These are phyloP conservation scores for Arctopsyche grandis DNA, from an alignment of 1,140 invertebrate species.

Conservation along the genomic window DNA sequence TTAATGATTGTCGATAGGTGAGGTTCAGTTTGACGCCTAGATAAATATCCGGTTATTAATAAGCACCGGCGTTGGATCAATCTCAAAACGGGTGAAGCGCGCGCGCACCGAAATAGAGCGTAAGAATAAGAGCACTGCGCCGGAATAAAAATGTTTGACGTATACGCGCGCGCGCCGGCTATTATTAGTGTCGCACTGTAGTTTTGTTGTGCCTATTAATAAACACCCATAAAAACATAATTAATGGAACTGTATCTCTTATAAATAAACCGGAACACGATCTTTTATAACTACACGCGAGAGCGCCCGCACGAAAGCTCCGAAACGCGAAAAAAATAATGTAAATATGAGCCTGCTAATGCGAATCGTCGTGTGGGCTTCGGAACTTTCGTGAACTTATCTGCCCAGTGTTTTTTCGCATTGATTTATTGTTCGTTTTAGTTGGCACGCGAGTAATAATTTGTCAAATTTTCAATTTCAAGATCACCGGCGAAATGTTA, in stretches of 20 bases:
- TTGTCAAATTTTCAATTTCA: too few species aligned
- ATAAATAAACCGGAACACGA: constrained; percentile 41
- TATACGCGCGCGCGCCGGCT: constrained; percentile 13
- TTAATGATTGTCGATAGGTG: background rate
- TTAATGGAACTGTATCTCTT: constrained; percentile 40
- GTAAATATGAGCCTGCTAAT: background rate
- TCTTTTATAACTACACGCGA: background rate
- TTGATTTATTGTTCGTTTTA: too few species aligned
- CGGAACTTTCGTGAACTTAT: too few species aligned
- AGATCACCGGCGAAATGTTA: too few species aligned
- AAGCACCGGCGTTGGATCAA: constrained; percentile 32
- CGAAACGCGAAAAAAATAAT: background rate
- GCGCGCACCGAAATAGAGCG: constrained; percentile 35
- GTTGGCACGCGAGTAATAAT: too few species aligned
- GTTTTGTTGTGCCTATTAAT: constrained; percentile 43
- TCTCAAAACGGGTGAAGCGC: constrained; percentile 31
- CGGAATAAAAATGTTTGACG: constrained; percentile 46
- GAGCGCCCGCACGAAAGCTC: background rate
- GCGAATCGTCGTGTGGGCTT: too few species aligned
- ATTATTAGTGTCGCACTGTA: constrained; percentile 42
- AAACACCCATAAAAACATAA: constrained; percentile 37
- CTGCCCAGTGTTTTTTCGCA: too few species aligned
- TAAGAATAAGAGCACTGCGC: constrained; percentile 45
- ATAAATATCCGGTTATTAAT: constrained; percentile 39
- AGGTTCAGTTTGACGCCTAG: background rate